Percentiles rank a stretch among this genome's conserved stretches.
These are phyloP conservation scores for Neomonachus schauinslandi DNA, from an alignment of 2,113 vertebrate species.

Conservation along the genomic window DNA sequence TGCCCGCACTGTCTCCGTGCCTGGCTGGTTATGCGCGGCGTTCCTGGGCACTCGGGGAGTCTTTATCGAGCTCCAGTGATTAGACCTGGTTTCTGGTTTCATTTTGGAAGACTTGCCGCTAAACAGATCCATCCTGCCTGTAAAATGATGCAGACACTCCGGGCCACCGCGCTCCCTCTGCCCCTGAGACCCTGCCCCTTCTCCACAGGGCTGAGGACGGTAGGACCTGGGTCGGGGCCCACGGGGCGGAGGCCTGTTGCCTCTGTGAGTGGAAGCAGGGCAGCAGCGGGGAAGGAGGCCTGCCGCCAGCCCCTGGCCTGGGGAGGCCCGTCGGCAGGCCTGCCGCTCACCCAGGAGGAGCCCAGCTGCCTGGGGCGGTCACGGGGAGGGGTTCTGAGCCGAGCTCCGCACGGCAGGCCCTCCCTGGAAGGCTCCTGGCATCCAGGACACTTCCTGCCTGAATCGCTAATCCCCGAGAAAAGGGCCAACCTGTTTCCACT, in stretches of 20 bases:
- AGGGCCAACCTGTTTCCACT: constrained; percentile 42
- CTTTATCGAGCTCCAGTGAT: constrained; percentile 82
- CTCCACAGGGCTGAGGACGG: background rate
- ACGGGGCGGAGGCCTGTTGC: background rate
- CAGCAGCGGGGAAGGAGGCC: background rate
- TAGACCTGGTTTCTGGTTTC: constrained; percentile 85
- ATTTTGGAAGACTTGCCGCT: constrained; percentile 79
- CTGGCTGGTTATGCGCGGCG: background rate
- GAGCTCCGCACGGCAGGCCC: background rate
- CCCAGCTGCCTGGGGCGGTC: background rate
- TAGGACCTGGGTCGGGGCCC: background rate
- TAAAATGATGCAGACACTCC: constrained; percentile 27
- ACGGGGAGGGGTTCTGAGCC: background rate
- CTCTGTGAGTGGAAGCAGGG: background rate
- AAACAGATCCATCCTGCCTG: constrained; percentile 75
- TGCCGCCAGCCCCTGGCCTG: fast-evolving
- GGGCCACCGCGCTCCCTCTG: background rate
- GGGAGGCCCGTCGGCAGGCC: too few relatives aligned
- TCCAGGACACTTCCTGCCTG: constrained; percentile 58
- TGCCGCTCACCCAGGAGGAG: background rate
- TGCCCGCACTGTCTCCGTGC: background rate
- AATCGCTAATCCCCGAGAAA: constrained; percentile 60
- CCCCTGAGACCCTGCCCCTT: background rate
- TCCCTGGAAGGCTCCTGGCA: constrained; percentile 57
- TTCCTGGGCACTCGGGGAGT: constrained; percentile 75